These are phyloP conservation scores for Tenthredo notha DNA, from an alignment of 2,888 invertebrate species.

Conservation along the genomic window DNA sequence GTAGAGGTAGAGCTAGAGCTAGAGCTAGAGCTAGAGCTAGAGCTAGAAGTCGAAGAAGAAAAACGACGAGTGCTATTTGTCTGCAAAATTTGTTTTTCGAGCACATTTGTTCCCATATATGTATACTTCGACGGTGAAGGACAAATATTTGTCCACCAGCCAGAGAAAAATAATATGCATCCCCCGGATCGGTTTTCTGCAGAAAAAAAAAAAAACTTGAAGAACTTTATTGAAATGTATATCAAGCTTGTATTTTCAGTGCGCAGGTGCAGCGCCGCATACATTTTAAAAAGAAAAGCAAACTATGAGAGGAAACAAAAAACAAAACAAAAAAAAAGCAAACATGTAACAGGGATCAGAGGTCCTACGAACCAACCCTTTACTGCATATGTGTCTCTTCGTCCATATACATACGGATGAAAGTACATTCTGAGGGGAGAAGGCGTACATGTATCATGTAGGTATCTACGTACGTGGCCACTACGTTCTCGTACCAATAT, in stretches of 20 bases:
- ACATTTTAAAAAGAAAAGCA: not conserved
- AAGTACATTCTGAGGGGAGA: not conserved
- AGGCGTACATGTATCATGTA: conserved; percentile 15
- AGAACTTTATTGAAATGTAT: not conserved
- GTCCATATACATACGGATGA: not conserved
- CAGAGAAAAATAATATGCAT: not conserved
- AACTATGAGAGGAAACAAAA: not conserved
- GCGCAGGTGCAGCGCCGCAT: not conserved
- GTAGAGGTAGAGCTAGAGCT: too few relatives aligned
- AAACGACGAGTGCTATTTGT: not conserved
- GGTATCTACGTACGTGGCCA: conserved; percentile 42
- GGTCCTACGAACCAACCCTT: not conserved
- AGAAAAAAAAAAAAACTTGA: not conserved
- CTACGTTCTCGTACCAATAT: conserved; percentile 55
- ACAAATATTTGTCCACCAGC: not conserved
- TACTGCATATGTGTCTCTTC: not conserved
- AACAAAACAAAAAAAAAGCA: not conserved
- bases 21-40: too few relatives aligned
- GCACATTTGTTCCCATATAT: not conserved
- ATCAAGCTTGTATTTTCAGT: not conserved
- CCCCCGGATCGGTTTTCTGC: not conserved
- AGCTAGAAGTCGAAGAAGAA: not conserved
- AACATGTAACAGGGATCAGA: not conserved
- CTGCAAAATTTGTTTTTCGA: conserved; percentile 34
- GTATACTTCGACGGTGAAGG: not conserved